Conservation (phyloP, 1,140 invertebrate species). For the Atta colombica region DNA sequence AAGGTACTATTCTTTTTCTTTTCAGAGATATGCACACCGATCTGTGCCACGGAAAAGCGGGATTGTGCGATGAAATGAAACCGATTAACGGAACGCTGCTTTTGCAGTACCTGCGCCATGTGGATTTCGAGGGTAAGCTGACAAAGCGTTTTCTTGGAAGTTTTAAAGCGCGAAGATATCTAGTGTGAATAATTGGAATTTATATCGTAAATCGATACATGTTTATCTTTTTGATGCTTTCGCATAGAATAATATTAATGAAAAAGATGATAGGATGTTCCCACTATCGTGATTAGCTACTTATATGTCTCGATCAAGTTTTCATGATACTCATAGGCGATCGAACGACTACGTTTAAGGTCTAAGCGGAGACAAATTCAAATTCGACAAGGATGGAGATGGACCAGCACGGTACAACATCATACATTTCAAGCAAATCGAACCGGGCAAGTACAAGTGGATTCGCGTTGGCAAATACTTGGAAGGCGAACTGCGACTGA, state of each 20-base stretch:
- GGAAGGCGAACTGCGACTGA: conserved; percentile 92
- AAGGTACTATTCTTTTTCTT: conserved; percentile 22
- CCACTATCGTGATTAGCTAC: conserved; percentile 22
- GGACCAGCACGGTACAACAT: conserved; percentile 98
- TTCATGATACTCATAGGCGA: conserved; percentile 52
- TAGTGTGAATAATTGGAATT: background rate
- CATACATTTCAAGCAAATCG: conserved; percentile 96
- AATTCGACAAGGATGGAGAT: conserved; percentile 95
- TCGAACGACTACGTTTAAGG: conserved; percentile 86
- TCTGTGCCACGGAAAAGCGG: conserved; percentile 90
- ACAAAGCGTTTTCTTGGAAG: conserved; percentile 8
- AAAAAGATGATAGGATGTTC: background rate
- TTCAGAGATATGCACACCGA: conserved; percentile 94
- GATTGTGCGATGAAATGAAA: conserved; percentile 95
- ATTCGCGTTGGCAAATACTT: conserved; percentile 94
- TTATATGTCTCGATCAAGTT: conserved; percentile 42
- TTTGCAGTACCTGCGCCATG: conserved; percentile 93
- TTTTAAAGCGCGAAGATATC: conserved; percentile 24
- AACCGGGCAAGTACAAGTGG: conserved; percentile 93
- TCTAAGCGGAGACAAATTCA: conserved; percentile 95
- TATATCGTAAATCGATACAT: conserved; percentile 74
- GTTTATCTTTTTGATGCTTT: background rate
- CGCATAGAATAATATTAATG: background rate
- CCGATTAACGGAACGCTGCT: conserved; percentile 95
- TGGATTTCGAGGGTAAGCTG: conserved; percentile 93